These are phyloP conservation scores for Macrotis lagotis DNA, from an alignment of 2,113 vertebrate genomes.

Conservation along the genomic window DNA sequence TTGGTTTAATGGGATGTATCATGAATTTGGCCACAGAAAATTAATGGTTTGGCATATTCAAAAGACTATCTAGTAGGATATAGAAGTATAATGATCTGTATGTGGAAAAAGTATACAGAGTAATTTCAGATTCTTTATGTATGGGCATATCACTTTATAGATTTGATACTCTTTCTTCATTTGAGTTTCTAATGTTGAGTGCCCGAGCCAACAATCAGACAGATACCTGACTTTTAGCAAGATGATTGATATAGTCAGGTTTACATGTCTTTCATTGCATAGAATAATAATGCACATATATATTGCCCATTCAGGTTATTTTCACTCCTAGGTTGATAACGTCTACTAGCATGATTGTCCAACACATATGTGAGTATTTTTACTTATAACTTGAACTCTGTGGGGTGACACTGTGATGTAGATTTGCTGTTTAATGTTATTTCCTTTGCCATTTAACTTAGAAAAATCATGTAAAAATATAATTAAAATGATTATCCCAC, in stretches of 20 bases:
- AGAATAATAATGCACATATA: not conserved
- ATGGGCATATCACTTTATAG: not conserved
- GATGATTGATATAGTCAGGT: not conserved
- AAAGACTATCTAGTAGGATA: not conserved
- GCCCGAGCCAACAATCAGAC: not conserved
- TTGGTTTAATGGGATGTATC: not conserved
- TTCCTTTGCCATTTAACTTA: constrained; percentile 34
- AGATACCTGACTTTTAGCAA: not conserved
- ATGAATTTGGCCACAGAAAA: not conserved
- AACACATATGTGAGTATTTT: constrained; percentile 66
- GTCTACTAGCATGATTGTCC: constrained; percentile 35
- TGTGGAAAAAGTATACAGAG: not conserved
- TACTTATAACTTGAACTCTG: constrained; percentile 59
- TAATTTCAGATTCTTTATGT: not conserved
- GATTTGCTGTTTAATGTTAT: constrained; percentile 3
- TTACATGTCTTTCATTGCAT: not conserved
- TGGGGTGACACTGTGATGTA: constrained; percentile 6
- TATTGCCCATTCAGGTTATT: not conserved
- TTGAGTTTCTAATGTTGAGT: not conserved
- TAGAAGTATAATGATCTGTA: not conserved
- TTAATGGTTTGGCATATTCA: not conserved
- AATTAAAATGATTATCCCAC: not conserved
- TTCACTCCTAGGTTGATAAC: not conserved
- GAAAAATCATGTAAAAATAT: constrained; percentile 50
- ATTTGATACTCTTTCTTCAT: not conserved